A percentile compares a stretch with the other conserved stretches of the same genome.
phyloP scores from a whole-genome alignment of 2,797 vertebrate genomes.

The Carapus acus region DNA sequence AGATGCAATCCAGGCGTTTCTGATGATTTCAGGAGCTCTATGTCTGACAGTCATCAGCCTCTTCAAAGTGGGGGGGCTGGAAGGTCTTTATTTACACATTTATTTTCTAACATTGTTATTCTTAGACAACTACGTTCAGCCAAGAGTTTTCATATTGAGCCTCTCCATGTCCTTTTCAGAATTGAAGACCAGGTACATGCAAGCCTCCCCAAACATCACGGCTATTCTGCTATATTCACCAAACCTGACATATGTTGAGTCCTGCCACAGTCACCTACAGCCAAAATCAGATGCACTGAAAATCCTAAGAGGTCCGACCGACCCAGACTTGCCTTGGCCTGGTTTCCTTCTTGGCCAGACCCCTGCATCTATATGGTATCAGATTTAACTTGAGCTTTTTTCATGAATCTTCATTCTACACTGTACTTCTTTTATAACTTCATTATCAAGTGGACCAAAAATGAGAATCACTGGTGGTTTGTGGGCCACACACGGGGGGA shows the following conservation, averaged over 20 bases:
- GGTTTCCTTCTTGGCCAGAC: constrained; percentile 92
- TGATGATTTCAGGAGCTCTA: constrained; percentile 90
- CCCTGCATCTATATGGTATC: constrained; percentile 90
- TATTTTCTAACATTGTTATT: neutral
- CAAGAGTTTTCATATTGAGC: neutral
- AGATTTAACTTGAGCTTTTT: no score
- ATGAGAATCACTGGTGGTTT: no score
- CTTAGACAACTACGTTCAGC: neutral
- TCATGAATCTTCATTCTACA: no score
- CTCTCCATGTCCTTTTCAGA: constrained; percentile 28
- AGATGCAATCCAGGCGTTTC: constrained; percentile 86
- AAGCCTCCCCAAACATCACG: constrained; percentile 73
- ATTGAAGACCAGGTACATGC: constrained; percentile 84
- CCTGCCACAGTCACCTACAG: constrained; percentile 76
- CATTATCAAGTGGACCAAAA: no score
- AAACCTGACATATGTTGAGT: constrained; percentile 67
- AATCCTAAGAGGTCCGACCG: constrained; percentile 80
- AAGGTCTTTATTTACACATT: constrained; percentile 62
- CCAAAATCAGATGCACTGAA: constrained; percentile 85
- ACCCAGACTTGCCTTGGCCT: constrained; percentile 92
- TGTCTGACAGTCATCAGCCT: constrained; percentile 86
- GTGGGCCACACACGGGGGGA: no score
- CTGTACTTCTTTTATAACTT: no score
- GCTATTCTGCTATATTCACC: constrained; percentile 41
- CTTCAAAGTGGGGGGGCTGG: constrained; percentile 82